Conservation (phyloP, 2,888 invertebrate genomes). For the Lithodes maja region DNA sequence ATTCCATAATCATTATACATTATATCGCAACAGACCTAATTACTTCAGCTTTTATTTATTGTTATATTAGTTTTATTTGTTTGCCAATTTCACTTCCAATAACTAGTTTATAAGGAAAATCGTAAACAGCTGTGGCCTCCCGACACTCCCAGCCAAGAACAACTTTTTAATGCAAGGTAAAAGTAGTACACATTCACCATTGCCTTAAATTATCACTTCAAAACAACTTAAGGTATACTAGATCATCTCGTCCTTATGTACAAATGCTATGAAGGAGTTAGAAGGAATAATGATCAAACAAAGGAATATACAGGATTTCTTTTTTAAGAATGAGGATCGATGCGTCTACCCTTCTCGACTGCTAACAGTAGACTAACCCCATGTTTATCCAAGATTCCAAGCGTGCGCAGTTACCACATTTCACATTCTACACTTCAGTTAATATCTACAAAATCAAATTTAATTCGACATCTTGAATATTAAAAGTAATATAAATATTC, state of each 20-base stretch:
- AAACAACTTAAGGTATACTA: neutral
- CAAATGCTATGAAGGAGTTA: too few relatives aligned
- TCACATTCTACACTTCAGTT: neutral
- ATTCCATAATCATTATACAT: too few relatives aligned
- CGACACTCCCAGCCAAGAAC: neutral
- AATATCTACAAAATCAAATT: neutral
- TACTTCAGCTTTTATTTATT: neutral
- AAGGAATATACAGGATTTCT: neutral
- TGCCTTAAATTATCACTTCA: neutral
- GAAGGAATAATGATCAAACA: neutral
- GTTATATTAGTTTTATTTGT: neutral
- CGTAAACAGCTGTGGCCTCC: conserved; percentile 1
- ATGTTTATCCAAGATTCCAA: neutral
- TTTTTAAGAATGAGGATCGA: neutral
- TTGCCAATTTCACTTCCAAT: neutral
- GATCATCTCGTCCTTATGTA: too few relatives aligned
- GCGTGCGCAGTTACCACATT: neutral
- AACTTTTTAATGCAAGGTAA: neutral
- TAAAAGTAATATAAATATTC: too few relatives aligned
- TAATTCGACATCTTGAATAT: neutral
- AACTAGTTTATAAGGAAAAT: neutral
- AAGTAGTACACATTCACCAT: neutral
- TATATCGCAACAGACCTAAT: too few relatives aligned
- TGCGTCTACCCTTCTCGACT: neutral
- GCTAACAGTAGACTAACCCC: neutral